Conservation (phyloP, 2,888 invertebrate genomes). For the Griposia aprilina region DNA sequence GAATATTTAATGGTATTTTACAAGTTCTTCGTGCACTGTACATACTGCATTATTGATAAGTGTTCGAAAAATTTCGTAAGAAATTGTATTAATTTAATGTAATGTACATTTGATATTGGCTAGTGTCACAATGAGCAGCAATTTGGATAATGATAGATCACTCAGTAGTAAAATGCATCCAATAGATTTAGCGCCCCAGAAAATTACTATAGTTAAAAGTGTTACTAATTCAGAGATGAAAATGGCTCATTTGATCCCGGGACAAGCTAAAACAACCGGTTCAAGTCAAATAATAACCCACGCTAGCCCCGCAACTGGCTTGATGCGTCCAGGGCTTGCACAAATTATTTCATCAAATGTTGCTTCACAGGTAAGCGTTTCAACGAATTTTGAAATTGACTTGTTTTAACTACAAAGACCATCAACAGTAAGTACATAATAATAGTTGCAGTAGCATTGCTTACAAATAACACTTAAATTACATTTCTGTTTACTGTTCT, state of each 20-base stretch:
- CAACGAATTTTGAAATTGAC: not conserved
- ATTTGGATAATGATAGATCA: constrained; percentile 90
- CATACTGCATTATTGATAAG: constrained; percentile 18
- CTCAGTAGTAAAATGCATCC: constrained; percentile 90
- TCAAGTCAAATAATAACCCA: constrained; percentile 85
- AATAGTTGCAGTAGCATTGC: not conserved
- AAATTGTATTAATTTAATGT: constrained; percentile 12
- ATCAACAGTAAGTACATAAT: not conserved
- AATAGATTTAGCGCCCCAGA: constrained; percentile 89
- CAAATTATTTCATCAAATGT: constrained; percentile 87
- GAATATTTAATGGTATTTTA: constrained; percentile 34
- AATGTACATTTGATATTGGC: constrained; percentile 39
- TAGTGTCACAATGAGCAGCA: constrained; percentile 83
- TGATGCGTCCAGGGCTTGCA: constrained; percentile 86
- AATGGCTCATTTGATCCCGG: constrained; percentile 87
- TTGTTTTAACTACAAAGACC: not conserved
- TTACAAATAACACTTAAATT: not conserved
- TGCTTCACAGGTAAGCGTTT: constrained; percentile 82
- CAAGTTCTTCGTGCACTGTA: constrained; percentile 15
- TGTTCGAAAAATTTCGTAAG: constrained; percentile 6
- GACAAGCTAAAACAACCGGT: constrained; percentile 82
- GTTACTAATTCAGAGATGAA: constrained; percentile 86
- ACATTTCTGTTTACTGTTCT: not conserved
- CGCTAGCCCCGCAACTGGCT: constrained; percentile 79
- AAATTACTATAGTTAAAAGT: constrained; percentile 88